Base-by-base conservation (phyloP, 2,113 vertebrate genomes). In the Pterocles orientalis region DNA sequence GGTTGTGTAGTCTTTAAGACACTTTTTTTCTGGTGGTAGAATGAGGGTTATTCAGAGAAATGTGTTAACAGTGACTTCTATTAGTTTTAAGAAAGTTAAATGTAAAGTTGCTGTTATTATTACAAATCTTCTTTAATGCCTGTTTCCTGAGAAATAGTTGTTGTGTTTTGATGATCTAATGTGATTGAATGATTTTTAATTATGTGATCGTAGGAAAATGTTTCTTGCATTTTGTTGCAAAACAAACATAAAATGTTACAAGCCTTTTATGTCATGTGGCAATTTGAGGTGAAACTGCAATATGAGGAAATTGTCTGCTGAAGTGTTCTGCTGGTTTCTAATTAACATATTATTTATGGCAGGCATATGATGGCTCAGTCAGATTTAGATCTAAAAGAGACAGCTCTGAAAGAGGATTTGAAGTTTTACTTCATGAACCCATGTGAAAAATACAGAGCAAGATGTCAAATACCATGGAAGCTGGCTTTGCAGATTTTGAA, bases 341-440 rank as follows among this genome's bases (percentile, higher is more conserved):
- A 97, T 72, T 36, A 58, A 62, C 4, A 0, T 79, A 9, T 96
- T 91, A 58, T 97, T 88, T 95, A 17, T 94, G 88, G 69, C 97
- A 99, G 98, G 95, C 98, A 97, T 41, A 92, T 89, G 79, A 94
- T 97, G 95, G 95, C 96, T 47, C 97, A 97, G 60, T 88, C 93
- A 21, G 99, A 99, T 68, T 43, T 97, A 33, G 96, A 98, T 28
- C 77, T 93, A 54, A 98, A 97, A 76, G 99, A 99, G 92, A 76
- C 96, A 0, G 89, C 76, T 23, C 97, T 99, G 91, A 98, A 98
- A 95, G 98, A 99, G 92, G 99, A 99, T 96, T 97, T 99, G 86
- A 98, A 91, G 87, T 99, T 99, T 95, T 99, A 99, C 97, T 99
- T 99, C 95, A 99, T 99, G 99, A 99, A 98, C 84, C 99, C 99